phyloP scores from a whole-genome alignment of 2,888 invertebrate genomes.

The Nezara viridula region DNA sequence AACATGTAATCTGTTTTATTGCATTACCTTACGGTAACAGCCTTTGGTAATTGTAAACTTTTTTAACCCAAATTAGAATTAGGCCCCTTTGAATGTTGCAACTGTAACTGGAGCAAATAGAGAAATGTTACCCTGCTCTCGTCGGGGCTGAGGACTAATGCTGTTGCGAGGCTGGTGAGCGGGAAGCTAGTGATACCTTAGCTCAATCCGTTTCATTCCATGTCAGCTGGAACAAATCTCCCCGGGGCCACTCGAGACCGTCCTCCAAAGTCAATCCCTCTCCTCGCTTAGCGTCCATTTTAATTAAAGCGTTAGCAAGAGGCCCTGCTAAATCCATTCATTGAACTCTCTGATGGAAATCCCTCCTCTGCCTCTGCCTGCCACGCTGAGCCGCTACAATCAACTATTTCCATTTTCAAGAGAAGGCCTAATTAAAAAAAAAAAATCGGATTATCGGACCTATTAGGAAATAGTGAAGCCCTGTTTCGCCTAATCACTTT shows the following conservation, averaged over 20 bases:
- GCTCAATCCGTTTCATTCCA: conserved; percentile 2
- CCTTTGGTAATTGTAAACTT: background rate
- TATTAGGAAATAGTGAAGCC: background rate
- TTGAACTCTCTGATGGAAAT: conserved; percentile 15
- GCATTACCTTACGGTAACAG: background rate
- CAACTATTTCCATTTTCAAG: background rate
- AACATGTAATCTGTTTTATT: no score
- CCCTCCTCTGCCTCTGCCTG: background rate
- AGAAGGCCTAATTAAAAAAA: background rate
- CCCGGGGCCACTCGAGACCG: background rate
- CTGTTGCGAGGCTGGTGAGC: background rate
- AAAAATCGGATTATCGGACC: background rate
- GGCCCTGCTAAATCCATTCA: conserved; percentile 13
- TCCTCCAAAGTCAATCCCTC: conserved; percentile 28
- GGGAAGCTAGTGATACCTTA: background rate
- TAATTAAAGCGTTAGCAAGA: conserved; percentile 31
- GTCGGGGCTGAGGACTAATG: background rate
- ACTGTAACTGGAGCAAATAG: background rate
- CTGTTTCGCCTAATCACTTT: background rate
- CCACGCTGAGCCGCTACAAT: background rate
- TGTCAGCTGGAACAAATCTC: conserved; percentile 8
- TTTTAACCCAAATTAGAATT: background rate
- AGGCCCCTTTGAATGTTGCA: background rate
- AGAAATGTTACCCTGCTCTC: background rate
- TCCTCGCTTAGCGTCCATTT: conserved; percentile 3